Evolutionary conservation across 2,888 invertebrate species (phyloP), one percentile per base, ranked within the genome.

Genomic region (Orthosia incerta): DNA sequence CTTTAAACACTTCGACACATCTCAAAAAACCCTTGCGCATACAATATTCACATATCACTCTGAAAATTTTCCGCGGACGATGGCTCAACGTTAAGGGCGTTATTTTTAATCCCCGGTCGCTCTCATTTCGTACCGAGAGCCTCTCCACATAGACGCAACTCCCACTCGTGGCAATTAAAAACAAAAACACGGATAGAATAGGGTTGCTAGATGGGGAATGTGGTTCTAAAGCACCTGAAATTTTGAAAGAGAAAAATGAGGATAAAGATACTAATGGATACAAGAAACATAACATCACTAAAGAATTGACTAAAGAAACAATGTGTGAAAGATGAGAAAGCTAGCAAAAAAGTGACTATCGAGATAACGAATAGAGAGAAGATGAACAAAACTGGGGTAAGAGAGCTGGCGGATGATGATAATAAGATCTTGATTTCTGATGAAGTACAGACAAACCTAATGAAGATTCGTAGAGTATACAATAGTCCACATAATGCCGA

Each of bases 81-180:
- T 75, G 67, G 84, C 46, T 75, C 62, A 53, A 60, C 70, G 60
- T 69, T 71, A 77, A 78, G 55, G 69, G 65, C 53, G 48, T 79
- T 74, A 64, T 62, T 64, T 64, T 66, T 79, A 86, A 84, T 75
- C 82, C 79, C 81, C 60, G 50, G 45, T 66, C 62, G 82, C 76
- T 76, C 71, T 68, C 72, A 64, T 76, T 84, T 67, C 66, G 18
- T 60, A 79, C 46, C n/a, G 55, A 78, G 60, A 63, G 60, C 55
- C 80, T 57, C 85, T 83, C 72, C 16, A 73, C 59, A 50, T 66
- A 64, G 75, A 65, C 70, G 74, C 59, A 83, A 71, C 67, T 51
- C 68, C 64, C 80, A 80, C 76, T 82, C 60, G 63, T 71, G 63
- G 72, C 86, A 85, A 86, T 85, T 85, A 82, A 84, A 85, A 86